Percentiles rank a stretch among this genome's conserved stretches.
Evolutionary conservation across 2,113 vertebrate genomes (phyloP).

Genomic region (Tamias sibiricus): DNA sequence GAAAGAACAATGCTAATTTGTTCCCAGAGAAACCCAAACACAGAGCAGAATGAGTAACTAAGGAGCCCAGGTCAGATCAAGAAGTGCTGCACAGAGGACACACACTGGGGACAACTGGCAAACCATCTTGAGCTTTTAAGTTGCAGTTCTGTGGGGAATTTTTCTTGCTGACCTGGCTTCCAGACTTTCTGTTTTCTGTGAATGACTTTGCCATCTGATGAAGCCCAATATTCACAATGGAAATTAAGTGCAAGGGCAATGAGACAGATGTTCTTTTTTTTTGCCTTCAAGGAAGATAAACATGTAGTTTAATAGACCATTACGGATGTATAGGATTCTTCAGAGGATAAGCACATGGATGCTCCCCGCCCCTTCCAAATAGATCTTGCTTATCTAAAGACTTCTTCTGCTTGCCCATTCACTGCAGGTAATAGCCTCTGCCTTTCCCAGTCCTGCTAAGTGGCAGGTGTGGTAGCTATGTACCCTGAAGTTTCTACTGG

Average conservation of each 20-base stretch:
- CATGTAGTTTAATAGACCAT: conserved; percentile 54
- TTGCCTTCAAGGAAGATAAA: conserved; percentile 64
- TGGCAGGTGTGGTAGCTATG: not conserved
- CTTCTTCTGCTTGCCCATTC: not conserved
- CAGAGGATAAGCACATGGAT: conserved; percentile 16
- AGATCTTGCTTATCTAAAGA: conserved; percentile 29
- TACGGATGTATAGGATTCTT: not conserved
- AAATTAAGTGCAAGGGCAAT: conserved; percentile 24
- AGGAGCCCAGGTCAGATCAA: not conserved
- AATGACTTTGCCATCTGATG: not conserved
- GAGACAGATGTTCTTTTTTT: conserved; percentile 56
- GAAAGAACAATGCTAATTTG: not conserved
- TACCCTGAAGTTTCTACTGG: not conserved
- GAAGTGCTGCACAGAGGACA: not conserved
- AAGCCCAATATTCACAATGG: not conserved
- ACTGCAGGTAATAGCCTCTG: not conserved
- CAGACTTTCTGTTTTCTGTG: not conserved
- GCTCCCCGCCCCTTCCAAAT: not conserved
- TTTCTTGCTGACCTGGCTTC: not conserved
- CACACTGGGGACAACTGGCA: fast-evolving
- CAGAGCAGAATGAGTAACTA: not conserved
- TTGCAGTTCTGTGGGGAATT: not conserved
- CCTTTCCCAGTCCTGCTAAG: not conserved
- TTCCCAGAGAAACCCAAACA: not conserved
- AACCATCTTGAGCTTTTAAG: not conserved